Evolutionary conservation across 2,888 invertebrate genomes (phyloP).

Genomic region (Platycheirus albimanus): DNA sequence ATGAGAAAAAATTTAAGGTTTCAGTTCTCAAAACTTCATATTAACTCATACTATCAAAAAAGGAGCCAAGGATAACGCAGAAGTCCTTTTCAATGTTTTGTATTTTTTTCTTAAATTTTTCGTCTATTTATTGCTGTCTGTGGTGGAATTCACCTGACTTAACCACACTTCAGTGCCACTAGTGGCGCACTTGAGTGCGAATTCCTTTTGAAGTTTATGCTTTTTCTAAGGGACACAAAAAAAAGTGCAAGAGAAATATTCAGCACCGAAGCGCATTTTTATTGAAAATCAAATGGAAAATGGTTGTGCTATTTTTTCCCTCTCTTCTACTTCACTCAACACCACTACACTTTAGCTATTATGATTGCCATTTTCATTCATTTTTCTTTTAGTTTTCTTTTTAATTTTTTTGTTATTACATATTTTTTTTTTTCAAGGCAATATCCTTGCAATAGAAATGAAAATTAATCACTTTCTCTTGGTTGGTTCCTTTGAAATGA

Average conservation of each 20-base stretch:
- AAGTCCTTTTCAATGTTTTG: too few species aligned
- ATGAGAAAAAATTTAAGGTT: too few species aligned
- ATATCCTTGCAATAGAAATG: conserved; percentile 59
- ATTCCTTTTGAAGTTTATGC: conserved; percentile 3
- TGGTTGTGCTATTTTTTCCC: conserved; percentile 40
- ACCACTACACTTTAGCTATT: conserved; percentile 57
- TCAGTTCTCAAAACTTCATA: too few species aligned
- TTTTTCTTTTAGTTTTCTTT: not conserved
- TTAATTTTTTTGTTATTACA: not conserved
- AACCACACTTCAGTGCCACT: not conserved
- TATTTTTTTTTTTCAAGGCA: conserved; percentile 40
- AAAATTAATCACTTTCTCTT: conserved; percentile 68
- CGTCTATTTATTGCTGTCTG: too few species aligned
- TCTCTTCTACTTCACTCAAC: conserved; percentile 22
- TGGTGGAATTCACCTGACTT: conserved; percentile 10
- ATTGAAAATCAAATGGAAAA: conserved; percentile 28
- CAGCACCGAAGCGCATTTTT: conserved; percentile 23
- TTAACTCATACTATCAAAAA: too few species aligned
- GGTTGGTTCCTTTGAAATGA: conserved; percentile 64
- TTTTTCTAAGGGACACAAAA: not conserved
- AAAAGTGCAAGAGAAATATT: conserved; percentile 3
- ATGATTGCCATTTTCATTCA: conserved; percentile 40
- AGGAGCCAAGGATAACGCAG: too few species aligned
- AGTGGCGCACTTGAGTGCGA: conserved; percentile 10
- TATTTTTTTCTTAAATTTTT: too few species aligned